A percentile compares a stretch with the other conserved stretches of the same genome.
Evolutionary conservation across 2,888 invertebrate genomes (phyloP).

Genomic region (Anthophora plumipes): DNA sequence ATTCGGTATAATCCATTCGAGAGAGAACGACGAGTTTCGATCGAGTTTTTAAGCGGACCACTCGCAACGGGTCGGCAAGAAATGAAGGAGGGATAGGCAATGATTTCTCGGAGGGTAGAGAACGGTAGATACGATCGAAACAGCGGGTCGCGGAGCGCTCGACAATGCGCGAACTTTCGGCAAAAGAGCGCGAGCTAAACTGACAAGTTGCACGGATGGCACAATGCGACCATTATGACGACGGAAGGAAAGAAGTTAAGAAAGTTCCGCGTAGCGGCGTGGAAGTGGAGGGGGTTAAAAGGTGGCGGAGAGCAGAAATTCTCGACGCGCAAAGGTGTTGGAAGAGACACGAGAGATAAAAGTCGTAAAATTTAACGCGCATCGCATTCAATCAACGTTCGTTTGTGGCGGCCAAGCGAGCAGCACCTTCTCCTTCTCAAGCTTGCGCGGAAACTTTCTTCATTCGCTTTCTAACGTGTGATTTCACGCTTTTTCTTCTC

Average conservation of each 20-base stretch:
- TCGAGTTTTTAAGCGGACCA: constrained; percentile 38
- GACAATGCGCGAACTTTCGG: constrained; percentile 59
- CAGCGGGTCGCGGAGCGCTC: neutral
- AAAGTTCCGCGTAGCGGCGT: constrained; percentile 46
- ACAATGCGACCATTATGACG: constrained; percentile 62
- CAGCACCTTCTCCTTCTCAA: neutral
- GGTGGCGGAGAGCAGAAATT: constrained; percentile 17
- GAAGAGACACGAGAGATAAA: constrained; percentile 24
- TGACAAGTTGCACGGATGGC: constrained; percentile 27
- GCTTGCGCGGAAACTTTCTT: neutral
- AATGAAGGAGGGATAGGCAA: neutral
- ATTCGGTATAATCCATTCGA: constrained; percentile 59
- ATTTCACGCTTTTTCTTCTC: neutral
- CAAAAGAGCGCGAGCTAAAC: constrained; percentile 14
- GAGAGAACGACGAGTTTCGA: constrained; percentile 15
- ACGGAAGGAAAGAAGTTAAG: constrained; percentile 56
- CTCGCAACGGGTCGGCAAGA: no score
- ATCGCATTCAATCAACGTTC: constrained; percentile 49
- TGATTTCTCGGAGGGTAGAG: neutral
- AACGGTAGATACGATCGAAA: neutral
- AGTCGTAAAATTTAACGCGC: constrained; percentile 47
- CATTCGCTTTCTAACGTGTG: neutral
- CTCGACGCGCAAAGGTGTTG: constrained; percentile 1
- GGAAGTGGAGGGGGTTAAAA: neutral
- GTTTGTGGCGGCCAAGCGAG: constrained; percentile 40